Evolutionary conservation across 2,797 vertebrate genomes (phyloP).

Genomic region (Phoxinus dragarum): DNA sequence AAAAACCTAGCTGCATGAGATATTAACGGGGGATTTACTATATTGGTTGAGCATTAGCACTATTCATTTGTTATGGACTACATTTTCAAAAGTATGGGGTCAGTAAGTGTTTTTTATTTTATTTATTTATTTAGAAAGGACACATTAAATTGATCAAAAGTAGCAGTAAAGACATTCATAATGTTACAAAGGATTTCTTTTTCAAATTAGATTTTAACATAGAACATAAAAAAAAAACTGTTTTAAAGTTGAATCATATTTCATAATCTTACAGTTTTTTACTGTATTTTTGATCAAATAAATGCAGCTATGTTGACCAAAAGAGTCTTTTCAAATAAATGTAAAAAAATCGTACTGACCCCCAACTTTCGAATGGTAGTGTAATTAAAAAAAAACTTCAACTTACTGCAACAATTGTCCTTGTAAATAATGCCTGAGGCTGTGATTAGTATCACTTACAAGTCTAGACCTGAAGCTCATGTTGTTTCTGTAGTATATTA

Average conservation of each 20-base stretch:
- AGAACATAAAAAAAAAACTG: not conserved
- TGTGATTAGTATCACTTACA: not conserved
- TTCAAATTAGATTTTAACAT: not conserved
- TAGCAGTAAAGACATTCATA: not conserved
- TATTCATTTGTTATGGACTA: not conserved
- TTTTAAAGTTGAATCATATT: not conserved
- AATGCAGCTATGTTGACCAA: not conserved
- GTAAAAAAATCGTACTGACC: not conserved
- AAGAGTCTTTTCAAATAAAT: not conserved
- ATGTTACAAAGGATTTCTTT: not conserved
- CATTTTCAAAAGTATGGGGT: not conserved
- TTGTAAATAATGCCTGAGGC: not conserved
- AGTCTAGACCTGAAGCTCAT: not conserved
- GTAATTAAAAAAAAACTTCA: not conserved
- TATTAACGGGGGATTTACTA: not conserved
- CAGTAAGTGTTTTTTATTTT: not conserved
- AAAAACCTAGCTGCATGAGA: not conserved
- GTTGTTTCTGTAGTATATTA: conserved; percentile 16
- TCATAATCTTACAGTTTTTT: not conserved
- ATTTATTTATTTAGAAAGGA: too few relatives aligned
- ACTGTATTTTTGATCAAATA: not conserved
- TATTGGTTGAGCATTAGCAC: not conserved
- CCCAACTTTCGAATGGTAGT: not conserved
- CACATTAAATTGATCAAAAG: not conserved
- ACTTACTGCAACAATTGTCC: not conserved